These are phyloP conservation scores for Alces alces DNA, from an alignment of 2,113 vertebrate species.

Conservation along the genomic window DNA sequence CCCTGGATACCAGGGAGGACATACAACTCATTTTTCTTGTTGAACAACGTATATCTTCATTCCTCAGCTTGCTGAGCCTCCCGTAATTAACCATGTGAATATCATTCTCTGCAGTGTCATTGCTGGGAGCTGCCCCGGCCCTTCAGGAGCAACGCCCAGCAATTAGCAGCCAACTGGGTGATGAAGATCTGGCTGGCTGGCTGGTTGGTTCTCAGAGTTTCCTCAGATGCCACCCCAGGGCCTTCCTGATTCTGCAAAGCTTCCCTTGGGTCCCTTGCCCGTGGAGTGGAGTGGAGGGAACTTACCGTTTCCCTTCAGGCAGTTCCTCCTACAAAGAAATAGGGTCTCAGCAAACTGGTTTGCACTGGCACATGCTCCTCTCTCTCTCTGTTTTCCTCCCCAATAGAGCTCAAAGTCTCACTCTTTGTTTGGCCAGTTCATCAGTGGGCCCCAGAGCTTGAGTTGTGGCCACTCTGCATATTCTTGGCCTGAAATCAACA, in stretches of 20 bases:
- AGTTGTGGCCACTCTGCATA: background rate
- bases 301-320: background rate
- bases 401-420: background rate
- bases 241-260: background rate
- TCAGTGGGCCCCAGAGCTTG: background rate
- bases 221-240: background rate
- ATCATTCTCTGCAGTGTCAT: slow-evolving; percentile 65
- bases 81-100: slow-evolving; percentile 72
- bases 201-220: background rate
- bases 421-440: background rate
- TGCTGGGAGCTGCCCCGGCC: slow-evolving; percentile 40
- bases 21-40: slow-evolving; percentile 71
- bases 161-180: slow-evolving; percentile 72
- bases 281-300: background rate
- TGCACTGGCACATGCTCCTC: background rate
- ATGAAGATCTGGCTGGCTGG: background rate
- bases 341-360: background rate
- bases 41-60: slow-evolving; percentile 69
- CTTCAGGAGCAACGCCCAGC: slow-evolving; percentile 64
- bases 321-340: background rate
- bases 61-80: slow-evolving; percentile 57
- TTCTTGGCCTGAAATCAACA: background rate
- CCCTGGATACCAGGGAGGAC: slow-evolving; percentile 45
- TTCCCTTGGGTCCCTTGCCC: background rate
- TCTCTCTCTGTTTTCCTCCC: background rate